Base-by-base conservation (phyloP, 2,113 vertebrate genomes). In the Neofelis nebulosa region DNA sequence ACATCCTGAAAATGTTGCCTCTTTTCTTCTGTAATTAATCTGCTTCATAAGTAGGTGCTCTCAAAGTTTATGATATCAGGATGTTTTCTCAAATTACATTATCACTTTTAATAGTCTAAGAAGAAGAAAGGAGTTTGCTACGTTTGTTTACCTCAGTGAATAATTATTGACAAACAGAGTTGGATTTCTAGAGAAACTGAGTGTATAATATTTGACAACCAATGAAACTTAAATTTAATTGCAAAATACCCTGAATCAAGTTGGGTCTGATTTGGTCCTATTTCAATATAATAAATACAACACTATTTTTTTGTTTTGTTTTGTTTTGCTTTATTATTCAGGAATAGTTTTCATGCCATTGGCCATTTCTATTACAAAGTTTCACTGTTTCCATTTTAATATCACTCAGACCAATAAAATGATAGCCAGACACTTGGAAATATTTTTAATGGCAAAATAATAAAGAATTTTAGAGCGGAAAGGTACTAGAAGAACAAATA, bases 21-120 rank as follows among this genome's bases (percentile, higher is more conserved):
- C 57, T 95, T 89, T 23, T 91, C 80, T 96, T 84, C 89, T 36
- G 38, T 89, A 98, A 96, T 97, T 97, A 98, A 91, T 95, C 23
- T 23, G 82, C 45, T 97, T 66, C n/a, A 15, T 87, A 97, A 98
- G 52, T 41, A 98, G 61, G 2, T 57, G 2, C 5, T 55, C 65
- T 97, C 85, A 88, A 92, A 71, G 81, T 96, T 95, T 90, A 81
- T 83, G n/a, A 97, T 87, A 89, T 91, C 36, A 96, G 10, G 19
- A 48, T 94, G 36, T 0, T 92, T 95, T 94, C 36, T 45, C 31
- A 98, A 96, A 93, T 96, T 97, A 93, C 0, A 23, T 4, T 86
- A 74, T 3, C 0, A 82, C 19, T 92, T 31, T 81, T 21, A 88
- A 66, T 97, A 63, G 84, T 97, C 23, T 89, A 85, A 61, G 0